phyloP scores from a whole-genome alignment of 2,888 invertebrate species.

The Apamea crenata region DNA sequence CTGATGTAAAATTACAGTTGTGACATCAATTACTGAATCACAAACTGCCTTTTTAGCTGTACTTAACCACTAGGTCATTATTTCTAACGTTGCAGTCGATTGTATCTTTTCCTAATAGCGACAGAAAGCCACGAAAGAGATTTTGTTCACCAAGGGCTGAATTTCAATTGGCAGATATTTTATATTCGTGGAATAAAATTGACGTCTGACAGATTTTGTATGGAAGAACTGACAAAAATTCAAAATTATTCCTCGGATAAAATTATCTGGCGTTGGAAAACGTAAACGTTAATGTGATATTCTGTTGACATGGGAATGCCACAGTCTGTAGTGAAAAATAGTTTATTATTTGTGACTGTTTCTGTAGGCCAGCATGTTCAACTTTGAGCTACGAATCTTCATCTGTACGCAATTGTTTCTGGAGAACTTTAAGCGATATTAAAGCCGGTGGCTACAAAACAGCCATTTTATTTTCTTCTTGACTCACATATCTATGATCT shows the following conservation, averaged over 20 bases:
- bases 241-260: too few species aligned
- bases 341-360: neutral
- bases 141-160: too few species aligned
- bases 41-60: constrained; percentile 16
- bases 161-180: too few species aligned
- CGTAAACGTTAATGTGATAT: neutral
- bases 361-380: neutral
- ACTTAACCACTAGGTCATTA: constrained; percentile 7
- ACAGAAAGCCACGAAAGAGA: neutral
- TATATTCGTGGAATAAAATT: too few species aligned
- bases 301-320: neutral
- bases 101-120: neutral
- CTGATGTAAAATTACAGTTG: constrained; percentile 43
- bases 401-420: neutral
- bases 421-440: neutral
- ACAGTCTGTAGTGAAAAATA: neutral
- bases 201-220: too few species aligned
- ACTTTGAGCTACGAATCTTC: neutral
- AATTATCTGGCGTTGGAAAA: too few species aligned
- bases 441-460: too few species aligned
- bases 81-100: constrained; percentile 2
- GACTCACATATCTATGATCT: neutral
- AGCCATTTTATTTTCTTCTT: neutral
- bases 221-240: too few species aligned
- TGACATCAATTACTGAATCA: constrained; percentile 36